Base-by-base conservation (phyloP, 2,797 vertebrate genomes). In the Danio albolineatus region DNA sequence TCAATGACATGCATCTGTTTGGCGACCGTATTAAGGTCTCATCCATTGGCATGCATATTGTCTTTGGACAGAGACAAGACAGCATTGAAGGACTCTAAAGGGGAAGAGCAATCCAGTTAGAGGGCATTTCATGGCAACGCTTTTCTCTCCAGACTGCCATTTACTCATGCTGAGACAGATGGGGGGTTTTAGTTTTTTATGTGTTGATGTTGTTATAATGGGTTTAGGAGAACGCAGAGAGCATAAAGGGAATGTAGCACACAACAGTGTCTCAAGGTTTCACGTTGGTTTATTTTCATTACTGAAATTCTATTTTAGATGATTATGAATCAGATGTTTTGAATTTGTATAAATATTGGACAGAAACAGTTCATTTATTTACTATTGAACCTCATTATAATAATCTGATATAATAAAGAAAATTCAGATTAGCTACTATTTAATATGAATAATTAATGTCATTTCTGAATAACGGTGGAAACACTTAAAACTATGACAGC, bases 61-160 rank as follows among this genome's bases (percentile, higher is more conserved):
- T 76, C 73, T 69, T 62, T 82, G 75, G 64, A 83, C 44, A 49
- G 74, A 62, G 69, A 85, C 41, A 85, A 76, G 81, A 85, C 76
- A 84, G 82, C 78, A 75, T 54, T 86, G 64, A 59, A 21, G 78
- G 49, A 61, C 80, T 81, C 78, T 81, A 57, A 66, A 72, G 36
- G 79, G 79, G 80, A 81, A 51, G 73, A 82, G 80, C 84, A 79
- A 80, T 82, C 72, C 73, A 85, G 49, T 76, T 76, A 76, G 83
- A 78, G 56, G 76, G 64, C 69, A 70, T 81, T 82, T 82, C 76
- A 85, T 76, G 84, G 88, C 84, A 82, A 79, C 62, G 44, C 41
- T 73, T 79, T 88, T 84, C 82, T 87, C 89, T 92, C 89, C 89
- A 90, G 85, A 89, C 88, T 83, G 89, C 86, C 91, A 89, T 78